A percentile compares a stretch with the other conserved stretches of the same genome.
Evolutionary conservation across 2,888 invertebrate genomes (phyloP).

Genomic region (Lamellibrachia satsuma): DNA sequence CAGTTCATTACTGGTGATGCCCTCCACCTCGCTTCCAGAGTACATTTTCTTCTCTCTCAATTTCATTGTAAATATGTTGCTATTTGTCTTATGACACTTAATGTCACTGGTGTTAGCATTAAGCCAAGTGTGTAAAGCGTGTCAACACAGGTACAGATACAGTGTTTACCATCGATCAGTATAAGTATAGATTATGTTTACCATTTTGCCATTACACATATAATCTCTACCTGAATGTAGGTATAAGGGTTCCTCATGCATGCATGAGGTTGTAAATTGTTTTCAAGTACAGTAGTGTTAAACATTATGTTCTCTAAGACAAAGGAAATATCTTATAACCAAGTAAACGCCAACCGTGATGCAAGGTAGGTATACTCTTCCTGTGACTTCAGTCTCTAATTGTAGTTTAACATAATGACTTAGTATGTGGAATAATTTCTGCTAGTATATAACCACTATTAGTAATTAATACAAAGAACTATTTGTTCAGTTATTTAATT

Average conservation of each 20-base stretch:
- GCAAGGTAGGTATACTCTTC: slow-evolving; percentile 3
- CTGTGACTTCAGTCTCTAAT: neutral
- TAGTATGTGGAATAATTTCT: neutral
- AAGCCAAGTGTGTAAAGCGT: neutral
- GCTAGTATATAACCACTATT: neutral
- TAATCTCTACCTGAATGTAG: neutral
- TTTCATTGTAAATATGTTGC: neutral
- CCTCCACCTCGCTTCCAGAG: neutral
- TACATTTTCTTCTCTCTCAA: neutral
- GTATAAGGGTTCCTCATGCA: neutral
- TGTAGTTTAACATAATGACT: neutral
- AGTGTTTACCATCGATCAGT: neutral
- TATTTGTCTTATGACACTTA: neutral
- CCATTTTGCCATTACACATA: neutral
- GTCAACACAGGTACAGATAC: neutral
- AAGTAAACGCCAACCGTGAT: neutral
- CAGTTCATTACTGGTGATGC: neutral
- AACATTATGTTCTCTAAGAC: neutral
- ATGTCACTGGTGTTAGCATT: neutral
- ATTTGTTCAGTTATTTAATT: neutral
- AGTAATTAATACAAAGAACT: neutral
- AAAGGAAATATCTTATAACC: neutral
- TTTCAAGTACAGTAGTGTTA: neutral
- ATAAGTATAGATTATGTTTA: neutral
- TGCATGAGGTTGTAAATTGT: too few relatives aligned